These are phyloP conservation scores for Lophochroa leadbeateri DNA, from an alignment of 2,113 vertebrate genomes.

Conservation along the genomic window DNA sequence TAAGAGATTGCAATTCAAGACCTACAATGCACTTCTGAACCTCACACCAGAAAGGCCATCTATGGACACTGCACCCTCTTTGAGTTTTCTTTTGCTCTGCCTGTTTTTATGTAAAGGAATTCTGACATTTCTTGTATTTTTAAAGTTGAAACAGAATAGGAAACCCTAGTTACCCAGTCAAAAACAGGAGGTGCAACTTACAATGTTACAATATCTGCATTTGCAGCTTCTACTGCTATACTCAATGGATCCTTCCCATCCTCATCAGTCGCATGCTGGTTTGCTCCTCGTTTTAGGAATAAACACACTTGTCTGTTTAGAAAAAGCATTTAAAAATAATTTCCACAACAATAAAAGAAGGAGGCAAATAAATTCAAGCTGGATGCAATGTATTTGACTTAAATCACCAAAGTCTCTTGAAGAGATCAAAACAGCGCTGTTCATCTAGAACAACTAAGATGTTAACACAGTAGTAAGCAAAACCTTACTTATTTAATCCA, in stretches of 20 bases:
- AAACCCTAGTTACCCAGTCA: background rate
- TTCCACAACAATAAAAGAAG: background rate
- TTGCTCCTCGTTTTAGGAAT: constrained; percentile 96
- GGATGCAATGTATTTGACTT: background rate
- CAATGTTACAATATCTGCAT: constrained; percentile 97
- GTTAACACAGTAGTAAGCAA: background rate
- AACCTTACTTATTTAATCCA: background rate
- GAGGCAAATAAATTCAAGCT: background rate
- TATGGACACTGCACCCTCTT: rapidly evolving
- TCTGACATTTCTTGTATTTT: background rate
- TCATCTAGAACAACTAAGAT: background rate
- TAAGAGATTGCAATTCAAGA: background rate
- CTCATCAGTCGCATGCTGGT: constrained; percentile 93
- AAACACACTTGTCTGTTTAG: constrained; percentile 92
- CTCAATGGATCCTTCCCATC: constrained; percentile 91
- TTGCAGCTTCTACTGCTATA: constrained; percentile 94
- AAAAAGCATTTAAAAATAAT: background rate
- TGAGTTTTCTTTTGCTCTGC: background rate
- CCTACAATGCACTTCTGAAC: background rate
- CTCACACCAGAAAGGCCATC: background rate
- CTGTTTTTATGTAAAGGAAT: background rate
- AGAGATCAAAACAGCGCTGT: background rate
- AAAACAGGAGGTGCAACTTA: constrained; percentile 71
- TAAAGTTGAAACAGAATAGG: background rate
- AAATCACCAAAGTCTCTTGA: background rate